Evolutionary conservation across 2,888 invertebrate species (phyloP), one percentile per base, ranked within the genome.

Genomic region (Epicampocera succincta): DNA sequence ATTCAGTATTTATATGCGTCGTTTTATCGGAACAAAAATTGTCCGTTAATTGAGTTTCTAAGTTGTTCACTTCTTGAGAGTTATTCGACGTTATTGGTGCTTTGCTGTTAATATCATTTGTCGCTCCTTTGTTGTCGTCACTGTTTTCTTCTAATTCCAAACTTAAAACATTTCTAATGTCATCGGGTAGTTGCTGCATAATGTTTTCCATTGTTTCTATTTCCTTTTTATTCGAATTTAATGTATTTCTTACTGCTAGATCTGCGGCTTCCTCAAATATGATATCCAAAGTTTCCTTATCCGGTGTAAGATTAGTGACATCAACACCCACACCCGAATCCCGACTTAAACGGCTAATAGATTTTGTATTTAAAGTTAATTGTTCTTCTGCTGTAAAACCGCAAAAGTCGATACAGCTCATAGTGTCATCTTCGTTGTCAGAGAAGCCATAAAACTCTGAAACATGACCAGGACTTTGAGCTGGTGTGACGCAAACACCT

Each of bases 271-370:
- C 44, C 9, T 82, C 79, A 48, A 71, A 60, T 42, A 76, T 74
- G 6, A 66, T 63, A 21, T 68, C 71, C 5, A 82, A 46, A 13
- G 33, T 11, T 33, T 80, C 66, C 17, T 80, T 77, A 19, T 75
- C 79, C 12, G 65, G 66, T 13, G 77, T 74, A 11, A 80, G 25
- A 44, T 44, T 60, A 21, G 54, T 54, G 5, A 25, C 75, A 66
- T 84, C 85, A n/a, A 80, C 82, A n/a, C 83, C 86, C 17, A 87
- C 86, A 15, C 88, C 88, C 0, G 88, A 88, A 84, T 88, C 88
- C 19, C 85, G 77, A 66, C 87, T 87, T 54, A 87, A 79, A 12
- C 85, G 84, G 74, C 74, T 73, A 12, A 25, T 0, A 12, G 44
- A 29, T 63, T 71, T 68, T 8, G 66, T 8, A 13, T 6, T 33